These are phyloP conservation scores for Pseudorectes ferrugineus DNA, from an alignment of 2,113 vertebrate genomes.

Conservation along the genomic window DNA sequence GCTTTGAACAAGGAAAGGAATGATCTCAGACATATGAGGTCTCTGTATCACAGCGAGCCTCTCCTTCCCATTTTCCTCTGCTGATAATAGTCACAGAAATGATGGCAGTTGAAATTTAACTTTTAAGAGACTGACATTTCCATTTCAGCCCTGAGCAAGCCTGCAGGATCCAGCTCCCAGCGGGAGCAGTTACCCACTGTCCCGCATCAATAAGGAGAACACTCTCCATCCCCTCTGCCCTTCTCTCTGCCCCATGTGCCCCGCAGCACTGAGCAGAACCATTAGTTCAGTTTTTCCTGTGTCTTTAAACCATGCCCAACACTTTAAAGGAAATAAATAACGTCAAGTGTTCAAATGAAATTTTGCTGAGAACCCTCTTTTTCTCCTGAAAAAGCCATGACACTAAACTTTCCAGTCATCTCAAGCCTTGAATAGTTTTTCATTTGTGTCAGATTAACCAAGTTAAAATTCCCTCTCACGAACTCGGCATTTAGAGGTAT, in stretches of 20 bases:
- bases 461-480: constrained; percentile 57
- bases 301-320: background rate
- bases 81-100: background rate
- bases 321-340: constrained; percentile 11
- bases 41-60: background rate
- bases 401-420: constrained; percentile 43
- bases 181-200: background rate
- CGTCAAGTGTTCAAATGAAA: background rate
- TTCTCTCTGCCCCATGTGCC: background rate
- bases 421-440: constrained; percentile 48
- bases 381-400: background rate
- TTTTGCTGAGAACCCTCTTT: background rate
- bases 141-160: background rate
- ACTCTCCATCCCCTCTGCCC: background rate
- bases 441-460: constrained; percentile 57
- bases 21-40: background rate
- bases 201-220: background rate
- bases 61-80: background rate
- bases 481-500: constrained; percentile 42
- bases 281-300: background rate
- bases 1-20: background rate
- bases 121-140: background rate
- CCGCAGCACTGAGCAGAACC: background rate
- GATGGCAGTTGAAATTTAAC: background rate
- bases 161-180: background rate